Evolutionary conservation across 2,888 invertebrate genomes (phyloP).

Genomic region (Silvanus unidentatus): DNA sequence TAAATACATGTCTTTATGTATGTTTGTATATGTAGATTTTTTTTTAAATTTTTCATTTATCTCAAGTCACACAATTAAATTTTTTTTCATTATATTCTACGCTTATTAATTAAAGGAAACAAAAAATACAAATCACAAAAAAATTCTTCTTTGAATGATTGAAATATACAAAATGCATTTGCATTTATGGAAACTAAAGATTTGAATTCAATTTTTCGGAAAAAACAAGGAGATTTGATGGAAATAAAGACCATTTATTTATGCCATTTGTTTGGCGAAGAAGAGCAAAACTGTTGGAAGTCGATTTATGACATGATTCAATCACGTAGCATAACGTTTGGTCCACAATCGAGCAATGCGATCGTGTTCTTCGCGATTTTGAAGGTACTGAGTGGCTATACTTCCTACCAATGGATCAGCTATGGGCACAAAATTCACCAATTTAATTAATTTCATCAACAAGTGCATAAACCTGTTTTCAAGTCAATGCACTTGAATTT

Average conservation of each 20-base stretch:
- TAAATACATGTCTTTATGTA: too few relatives aligned
- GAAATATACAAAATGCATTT: neutral
- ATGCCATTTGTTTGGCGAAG: conserved; percentile 40
- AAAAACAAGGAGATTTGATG: conserved; percentile 9
- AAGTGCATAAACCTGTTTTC: neutral
- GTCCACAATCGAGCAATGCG: conserved; percentile 98
- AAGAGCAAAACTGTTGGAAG: conserved; percentile 37
- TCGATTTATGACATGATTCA: conserved; percentile 35
- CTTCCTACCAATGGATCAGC: conserved; percentile 96
- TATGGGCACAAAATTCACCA: conserved; percentile 30
- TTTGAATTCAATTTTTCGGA: too few relatives aligned
- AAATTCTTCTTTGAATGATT: neutral
- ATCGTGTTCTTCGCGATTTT: conserved; percentile 96
- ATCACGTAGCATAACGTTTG: conserved; percentile 93
- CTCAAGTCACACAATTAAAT: too few relatives aligned
- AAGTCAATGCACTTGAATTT: neutral
- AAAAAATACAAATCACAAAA: neutral
- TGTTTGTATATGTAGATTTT: too few relatives aligned
- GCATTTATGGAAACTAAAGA: too few relatives aligned
- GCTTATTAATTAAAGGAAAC: neutral
- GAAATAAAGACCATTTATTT: conserved; percentile 34
- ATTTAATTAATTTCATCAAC: conserved; percentile 9
- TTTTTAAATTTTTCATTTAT: too few relatives aligned
- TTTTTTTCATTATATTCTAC: too few relatives aligned
- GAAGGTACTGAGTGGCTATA: conserved; percentile 96